Percentiles rank a stretch among this genome's conserved stretches.
phyloP scores from a whole-genome alignment of 2,888 invertebrate species.

The Amphipoea lucens region DNA sequence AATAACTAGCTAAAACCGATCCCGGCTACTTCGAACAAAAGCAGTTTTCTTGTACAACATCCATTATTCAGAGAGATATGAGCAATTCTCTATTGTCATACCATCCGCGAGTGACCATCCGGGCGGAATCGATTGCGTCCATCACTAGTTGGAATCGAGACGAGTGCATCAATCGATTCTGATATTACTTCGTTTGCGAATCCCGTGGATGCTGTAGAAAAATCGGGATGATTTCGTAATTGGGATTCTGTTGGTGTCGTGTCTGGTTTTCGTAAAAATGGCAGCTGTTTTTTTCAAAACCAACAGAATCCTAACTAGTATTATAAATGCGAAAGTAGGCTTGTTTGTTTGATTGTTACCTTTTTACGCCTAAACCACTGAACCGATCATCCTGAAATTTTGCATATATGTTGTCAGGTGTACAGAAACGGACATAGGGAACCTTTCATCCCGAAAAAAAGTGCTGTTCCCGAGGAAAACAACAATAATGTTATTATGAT shows the following conservation, averaged over 20 bases:
- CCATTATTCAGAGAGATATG: constrained; percentile 57
- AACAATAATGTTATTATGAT: too few relatives aligned
- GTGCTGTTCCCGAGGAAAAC: too few relatives aligned
- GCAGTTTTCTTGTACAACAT: constrained; percentile 55
- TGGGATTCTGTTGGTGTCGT: constrained; percentile 6
- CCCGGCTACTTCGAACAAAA: constrained; percentile 44
- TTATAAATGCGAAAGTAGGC: too few relatives aligned
- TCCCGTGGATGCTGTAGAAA: constrained; percentile 6
- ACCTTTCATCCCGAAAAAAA: too few relatives aligned
- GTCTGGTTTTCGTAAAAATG: not conserved
- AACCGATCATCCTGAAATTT: too few relatives aligned
- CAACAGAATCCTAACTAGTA: too few relatives aligned
- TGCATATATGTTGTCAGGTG: too few relatives aligned
- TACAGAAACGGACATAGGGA: too few relatives aligned
- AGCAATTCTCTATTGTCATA: constrained; percentile 46
- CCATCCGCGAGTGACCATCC: constrained; percentile 43
- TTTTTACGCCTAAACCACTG: too few relatives aligned
- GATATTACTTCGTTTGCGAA: constrained; percentile 43
- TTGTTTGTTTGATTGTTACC: too few relatives aligned
- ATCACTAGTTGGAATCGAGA: constrained; percentile 55
- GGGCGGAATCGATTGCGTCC: constrained; percentile 58
- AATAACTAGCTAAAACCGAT: constrained; percentile 33
- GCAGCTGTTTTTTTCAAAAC: not conserved
- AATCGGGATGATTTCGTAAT: constrained; percentile 20
- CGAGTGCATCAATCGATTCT: constrained; percentile 50